Evolutionary conservation across 2,797 vertebrate genomes (phyloP).

Genomic region (Remorina albescens): DNA sequence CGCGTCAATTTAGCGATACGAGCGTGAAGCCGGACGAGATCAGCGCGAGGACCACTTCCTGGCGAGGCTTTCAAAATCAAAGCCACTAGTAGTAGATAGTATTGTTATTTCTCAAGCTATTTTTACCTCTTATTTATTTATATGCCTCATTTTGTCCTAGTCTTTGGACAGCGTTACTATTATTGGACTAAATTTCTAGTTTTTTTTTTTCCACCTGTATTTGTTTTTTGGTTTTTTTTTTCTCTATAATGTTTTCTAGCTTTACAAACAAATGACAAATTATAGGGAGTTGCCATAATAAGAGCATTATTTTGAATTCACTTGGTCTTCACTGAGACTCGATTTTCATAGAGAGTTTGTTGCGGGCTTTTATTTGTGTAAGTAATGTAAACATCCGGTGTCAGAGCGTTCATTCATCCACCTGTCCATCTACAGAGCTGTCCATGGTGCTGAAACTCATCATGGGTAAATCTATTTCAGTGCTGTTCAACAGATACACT

Average conservation of each 20-base stretch:
- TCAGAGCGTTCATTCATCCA: neutral
- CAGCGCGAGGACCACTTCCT: neutral
- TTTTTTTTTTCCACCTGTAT: no score
- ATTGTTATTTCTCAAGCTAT: no score
- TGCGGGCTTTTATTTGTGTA: slow-evolving; percentile 36
- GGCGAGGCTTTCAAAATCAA: slow-evolving; percentile 48
- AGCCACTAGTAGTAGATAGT: no score
- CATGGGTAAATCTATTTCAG: neutral
- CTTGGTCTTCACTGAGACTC: rapidly evolving
- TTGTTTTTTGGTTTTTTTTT: no score
- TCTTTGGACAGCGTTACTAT: no score
- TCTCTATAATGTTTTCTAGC: no score
- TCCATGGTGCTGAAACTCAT: slow-evolving; percentile 28
- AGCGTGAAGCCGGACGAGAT: neutral
- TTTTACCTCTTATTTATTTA: no score
- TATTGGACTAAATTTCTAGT: no score
- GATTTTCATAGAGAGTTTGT: neutral
- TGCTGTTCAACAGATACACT: no score
- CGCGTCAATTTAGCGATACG: slow-evolving; percentile 46
- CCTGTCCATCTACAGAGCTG: neutral
- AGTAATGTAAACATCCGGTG: neutral
- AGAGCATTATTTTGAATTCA: neutral
- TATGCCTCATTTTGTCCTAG: no score
- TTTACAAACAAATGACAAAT: no score
- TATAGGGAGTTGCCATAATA: neutral